Base-by-base conservation (phyloP, 2,888 invertebrate genomes). In the Phymatocera aterrima region DNA sequence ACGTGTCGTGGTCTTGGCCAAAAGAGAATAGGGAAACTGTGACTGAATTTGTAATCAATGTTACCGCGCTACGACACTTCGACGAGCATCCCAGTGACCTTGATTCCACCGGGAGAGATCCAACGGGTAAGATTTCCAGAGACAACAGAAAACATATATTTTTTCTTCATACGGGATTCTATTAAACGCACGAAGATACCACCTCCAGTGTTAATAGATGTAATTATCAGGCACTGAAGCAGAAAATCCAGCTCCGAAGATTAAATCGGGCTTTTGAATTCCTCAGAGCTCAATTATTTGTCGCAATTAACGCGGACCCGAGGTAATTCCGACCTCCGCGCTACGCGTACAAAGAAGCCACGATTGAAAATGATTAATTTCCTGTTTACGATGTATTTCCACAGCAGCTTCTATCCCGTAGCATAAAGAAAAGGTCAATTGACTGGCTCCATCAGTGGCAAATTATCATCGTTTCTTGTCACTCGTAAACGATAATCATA, bases 1-100 rank as follows among this genome's bases (percentile, higher is more conserved):
- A 94, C 85, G 93, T 96, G 0, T 92, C 94, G 18, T 97, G 97
- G 97, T 91, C 91, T 1, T 91, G 93, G 0, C 96, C 96, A 0
- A 86, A 91, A 5, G 93, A 94, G 74, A 94, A 95, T 86, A 88
- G 92, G 12, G 94, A 95, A 37, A 92, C 93, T 0, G 92, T 96
- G 65, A 93, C 92, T 18, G 93, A 94, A 83, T 96, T 94, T 88
- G 88, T 93, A 0, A 93, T 97, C 15, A 96, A 96, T 87, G 92
- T 96, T 6, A 96, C 96, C 0, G 93, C 94, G 0, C 89, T 96
- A 65, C 91, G 94, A 78, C 93, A 93, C 0, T 96, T 96, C 86
- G 96, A 96, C 85, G 92, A 93, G 12, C 92, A 92, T 64, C 85
- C 92, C 43, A 91, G 92, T 60, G 92, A 92, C 64, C 34, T 60